Conservation (phyloP, 2,797 vertebrate species). For the Peromyscus aztecus region DNA sequence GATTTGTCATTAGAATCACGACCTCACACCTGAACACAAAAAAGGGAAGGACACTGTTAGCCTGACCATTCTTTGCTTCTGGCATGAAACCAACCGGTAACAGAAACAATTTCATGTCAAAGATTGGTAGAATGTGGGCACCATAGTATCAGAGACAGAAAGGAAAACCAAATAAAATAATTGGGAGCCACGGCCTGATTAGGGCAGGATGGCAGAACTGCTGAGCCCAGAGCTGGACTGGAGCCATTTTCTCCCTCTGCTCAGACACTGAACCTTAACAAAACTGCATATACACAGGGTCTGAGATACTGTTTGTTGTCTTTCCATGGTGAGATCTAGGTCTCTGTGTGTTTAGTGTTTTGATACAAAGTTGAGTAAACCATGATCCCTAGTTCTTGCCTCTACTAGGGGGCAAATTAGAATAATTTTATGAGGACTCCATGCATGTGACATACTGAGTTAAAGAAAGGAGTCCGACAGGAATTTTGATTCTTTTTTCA, state of each 20-base stretch:
- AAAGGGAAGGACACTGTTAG: neutral
- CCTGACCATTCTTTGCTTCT: neutral
- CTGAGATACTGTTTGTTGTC: neutral
- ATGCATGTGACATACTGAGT: neutral
- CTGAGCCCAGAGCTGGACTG: neutral
- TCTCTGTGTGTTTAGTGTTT: neutral
- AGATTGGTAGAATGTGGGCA: neutral
- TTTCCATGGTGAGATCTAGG: neutral
- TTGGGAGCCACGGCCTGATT: neutral
- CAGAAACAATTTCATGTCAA: conserved; percentile 18
- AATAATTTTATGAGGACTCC: conserved; percentile 18
- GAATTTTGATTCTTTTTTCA: neutral
- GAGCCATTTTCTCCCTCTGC: neutral
- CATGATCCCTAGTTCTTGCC: conserved; percentile 17
- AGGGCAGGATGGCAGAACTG: neutral
- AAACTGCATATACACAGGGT: neutral
- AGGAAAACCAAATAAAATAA: neutral
- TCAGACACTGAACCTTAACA: neutral
- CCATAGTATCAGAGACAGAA: neutral
- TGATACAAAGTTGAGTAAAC: conserved; percentile 38
- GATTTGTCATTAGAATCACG: conserved; percentile 20
- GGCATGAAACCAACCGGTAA: neutral
- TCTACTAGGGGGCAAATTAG: neutral
- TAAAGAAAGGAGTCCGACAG: conserved; percentile 50
- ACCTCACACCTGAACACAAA: conserved; percentile 12